These are phyloP conservation scores for Trichonephila clavipes DNA, from an alignment of 1,140 invertebrate species.

Conservation along the genomic window DNA sequence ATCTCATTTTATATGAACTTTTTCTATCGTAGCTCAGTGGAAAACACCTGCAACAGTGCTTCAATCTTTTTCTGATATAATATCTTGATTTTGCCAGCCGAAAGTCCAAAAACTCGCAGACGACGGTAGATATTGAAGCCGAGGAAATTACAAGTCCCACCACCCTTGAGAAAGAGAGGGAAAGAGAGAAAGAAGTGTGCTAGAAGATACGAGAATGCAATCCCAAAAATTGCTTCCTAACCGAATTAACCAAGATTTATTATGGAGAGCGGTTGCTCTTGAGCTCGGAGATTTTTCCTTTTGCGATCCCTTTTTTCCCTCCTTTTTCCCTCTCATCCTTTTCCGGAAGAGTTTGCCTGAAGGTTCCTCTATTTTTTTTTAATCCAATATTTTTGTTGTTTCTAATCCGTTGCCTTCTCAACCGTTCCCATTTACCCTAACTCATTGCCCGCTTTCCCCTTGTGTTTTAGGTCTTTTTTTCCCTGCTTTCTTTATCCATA, in stretches of 20 bases:
- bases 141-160: conserved; percentile 69
- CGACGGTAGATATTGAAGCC: conserved; percentile 63
- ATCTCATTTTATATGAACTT: neutral
- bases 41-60: neutral
- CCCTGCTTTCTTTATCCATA: neutral
- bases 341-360: conserved; percentile 55
- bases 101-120: neutral
- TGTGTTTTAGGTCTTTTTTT: conserved; percentile 18
- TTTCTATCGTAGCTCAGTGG: neutral
- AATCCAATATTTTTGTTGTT: conserved; percentile 42
- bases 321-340: conserved; percentile 19
- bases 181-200: neutral
- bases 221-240: conserved; percentile 76
- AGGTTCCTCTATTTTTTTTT: conserved; percentile 50
- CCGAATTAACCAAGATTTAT: conserved; percentile 76
- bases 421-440: conserved; percentile 67
- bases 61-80: neutral
- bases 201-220: conserved; percentile 68
- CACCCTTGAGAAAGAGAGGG: neutral
- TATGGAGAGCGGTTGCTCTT: conserved; percentile 71
- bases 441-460: conserved; percentile 61
- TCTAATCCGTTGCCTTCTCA: conserved; percentile 65
- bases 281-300: conserved; percentile 74
- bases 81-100: conserved; percentile 1
- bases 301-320: neutral